phyloP scores from a whole-genome alignment of 2,113 vertebrate genomes.

The Serinus canaria region DNA sequence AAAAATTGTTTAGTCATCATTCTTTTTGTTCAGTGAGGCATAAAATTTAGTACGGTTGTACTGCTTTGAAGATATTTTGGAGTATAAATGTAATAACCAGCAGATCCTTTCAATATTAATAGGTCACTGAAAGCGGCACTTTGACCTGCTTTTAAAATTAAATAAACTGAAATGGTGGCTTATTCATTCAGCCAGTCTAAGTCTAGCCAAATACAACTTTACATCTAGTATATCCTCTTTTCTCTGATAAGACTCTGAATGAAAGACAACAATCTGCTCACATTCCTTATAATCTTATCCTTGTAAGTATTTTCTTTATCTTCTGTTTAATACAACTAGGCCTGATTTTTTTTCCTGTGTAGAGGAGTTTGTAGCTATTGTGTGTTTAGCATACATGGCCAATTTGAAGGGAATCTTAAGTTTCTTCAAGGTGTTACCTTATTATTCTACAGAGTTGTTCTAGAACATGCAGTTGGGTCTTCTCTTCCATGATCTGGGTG shows the following conservation, averaged over 20 bases:
- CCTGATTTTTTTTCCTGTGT: not conserved
- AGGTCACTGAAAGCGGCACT: conserved; percentile 13
- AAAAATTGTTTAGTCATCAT: not conserved
- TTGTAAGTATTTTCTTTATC: not conserved
- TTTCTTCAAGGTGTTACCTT: not conserved
- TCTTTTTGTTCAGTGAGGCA: not conserved
- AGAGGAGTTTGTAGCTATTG: not conserved
- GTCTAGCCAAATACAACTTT: conserved; percentile 7
- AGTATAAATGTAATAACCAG: not conserved
- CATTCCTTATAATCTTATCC: not conserved
- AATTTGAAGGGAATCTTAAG: not conserved
- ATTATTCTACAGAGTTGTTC: not conserved
- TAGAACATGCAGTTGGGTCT: not conserved
- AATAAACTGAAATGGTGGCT: conserved; percentile 2
- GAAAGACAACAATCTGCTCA: not conserved
- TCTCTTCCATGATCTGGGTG: not conserved
- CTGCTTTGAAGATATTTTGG: not conserved
- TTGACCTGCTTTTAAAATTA: conserved; percentile 36
- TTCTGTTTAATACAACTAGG: not conserved
- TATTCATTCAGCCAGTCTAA: not conserved
- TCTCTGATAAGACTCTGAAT: not conserved
- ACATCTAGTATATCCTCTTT: not conserved
- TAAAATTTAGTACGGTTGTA: not conserved
- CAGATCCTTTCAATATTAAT: conserved; percentile 31
- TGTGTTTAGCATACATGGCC: not conserved